Conservation (phyloP, 2,113 vertebrate species). For the Ageneiosus marmoratus region DNA sequence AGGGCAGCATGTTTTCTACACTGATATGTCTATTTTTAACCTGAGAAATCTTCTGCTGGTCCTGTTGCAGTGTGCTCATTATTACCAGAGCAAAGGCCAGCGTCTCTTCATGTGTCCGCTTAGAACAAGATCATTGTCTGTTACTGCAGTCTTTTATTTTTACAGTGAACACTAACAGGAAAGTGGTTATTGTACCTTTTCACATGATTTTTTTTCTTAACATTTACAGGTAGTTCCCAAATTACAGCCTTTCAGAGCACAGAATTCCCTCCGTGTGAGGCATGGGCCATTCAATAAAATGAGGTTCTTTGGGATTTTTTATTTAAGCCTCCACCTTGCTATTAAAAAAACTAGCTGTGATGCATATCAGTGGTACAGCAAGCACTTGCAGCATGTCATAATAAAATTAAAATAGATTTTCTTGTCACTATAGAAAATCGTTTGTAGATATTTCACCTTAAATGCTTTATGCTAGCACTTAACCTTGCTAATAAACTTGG, state of each 20-base stretch:
- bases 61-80: not conserved
- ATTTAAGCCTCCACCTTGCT: not conserved
- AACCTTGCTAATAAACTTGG: not conserved
- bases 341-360: not conserved
- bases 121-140: not conserved
- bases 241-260: not conserved
- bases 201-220: not conserved
- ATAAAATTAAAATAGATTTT: not conserved
- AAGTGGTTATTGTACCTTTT: not conserved
- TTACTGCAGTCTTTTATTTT: not conserved
- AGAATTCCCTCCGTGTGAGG: not conserved
- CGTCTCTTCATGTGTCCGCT: not conserved
- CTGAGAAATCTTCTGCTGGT: not conserved
- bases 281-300: not conserved
- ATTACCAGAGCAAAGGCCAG: not conserved
- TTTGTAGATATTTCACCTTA: not conserved
- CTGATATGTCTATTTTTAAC: constrained; percentile 23
- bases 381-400: not conserved
- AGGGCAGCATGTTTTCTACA: constrained; percentile 1
- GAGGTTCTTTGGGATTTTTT: not conserved
- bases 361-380: not conserved
- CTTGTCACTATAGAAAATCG: not conserved
- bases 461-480: not conserved
- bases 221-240: not conserved
- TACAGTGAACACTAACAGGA: too few species aligned